Conservation (phyloP, 2,113 vertebrate genomes). For the Silurus asotus region DNA sequence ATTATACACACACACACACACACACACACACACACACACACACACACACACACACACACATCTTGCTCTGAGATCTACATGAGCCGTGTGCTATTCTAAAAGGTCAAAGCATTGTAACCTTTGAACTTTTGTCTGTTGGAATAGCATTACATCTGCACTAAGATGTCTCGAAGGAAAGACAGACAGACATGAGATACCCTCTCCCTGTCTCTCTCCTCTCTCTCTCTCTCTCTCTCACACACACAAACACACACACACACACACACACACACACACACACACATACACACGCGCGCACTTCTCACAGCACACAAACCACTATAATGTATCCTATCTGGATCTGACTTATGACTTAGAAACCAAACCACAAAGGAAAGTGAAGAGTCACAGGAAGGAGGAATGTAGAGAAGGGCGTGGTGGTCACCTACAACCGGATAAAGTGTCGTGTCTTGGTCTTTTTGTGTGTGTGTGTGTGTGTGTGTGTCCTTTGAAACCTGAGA, state of each 20-base stretch:
- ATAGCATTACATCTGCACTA: constrained; percentile 30
- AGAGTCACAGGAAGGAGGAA: neutral
- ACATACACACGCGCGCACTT: constrained; percentile 23
- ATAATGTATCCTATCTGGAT: neutral
- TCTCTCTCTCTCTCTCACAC: neutral
- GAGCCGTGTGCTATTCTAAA: constrained; percentile 10
- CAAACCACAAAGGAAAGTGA: constrained; percentile 4
- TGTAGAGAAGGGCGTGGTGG: neutral
- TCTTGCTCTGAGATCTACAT: neutral
- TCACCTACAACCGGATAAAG: neutral
- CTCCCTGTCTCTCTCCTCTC: neutral
- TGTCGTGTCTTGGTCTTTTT: neutral
- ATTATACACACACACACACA: neutral
- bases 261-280: neutral
- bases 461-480: neutral
- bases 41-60: neutral
- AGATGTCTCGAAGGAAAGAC: constrained; percentile 12
- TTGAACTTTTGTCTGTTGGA: constrained; percentile 16
- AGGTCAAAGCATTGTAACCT: constrained; percentile 11
- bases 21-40: neutral
- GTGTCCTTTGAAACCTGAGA: constrained; percentile 2
- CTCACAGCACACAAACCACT: neutral
- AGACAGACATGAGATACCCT: constrained; percentile 6
- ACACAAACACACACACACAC: neutral
- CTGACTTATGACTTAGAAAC: neutral